Evolutionary conservation across 1,140 invertebrate species (phyloP).

Genomic region (Stegodyphus mimosarum): DNA sequence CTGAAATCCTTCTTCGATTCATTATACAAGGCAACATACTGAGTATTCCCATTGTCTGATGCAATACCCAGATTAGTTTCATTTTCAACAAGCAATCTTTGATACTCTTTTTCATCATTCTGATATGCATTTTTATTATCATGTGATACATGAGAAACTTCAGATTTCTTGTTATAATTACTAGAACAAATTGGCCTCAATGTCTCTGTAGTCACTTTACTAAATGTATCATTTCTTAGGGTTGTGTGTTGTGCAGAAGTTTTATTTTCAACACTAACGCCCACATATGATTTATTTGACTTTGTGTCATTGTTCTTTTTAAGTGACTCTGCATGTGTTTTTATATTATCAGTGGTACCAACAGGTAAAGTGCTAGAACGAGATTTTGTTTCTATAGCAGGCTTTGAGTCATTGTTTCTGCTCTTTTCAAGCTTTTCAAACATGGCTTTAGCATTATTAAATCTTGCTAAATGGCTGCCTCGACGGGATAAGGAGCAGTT

Average conservation of each 20-base stretch:
- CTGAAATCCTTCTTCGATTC: background rate
- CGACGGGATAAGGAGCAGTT: slow-evolving; percentile 71
- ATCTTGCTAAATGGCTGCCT: slow-evolving; percentile 89
- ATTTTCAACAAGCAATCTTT: background rate
- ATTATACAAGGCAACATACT: background rate
- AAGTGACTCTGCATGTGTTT: background rate
- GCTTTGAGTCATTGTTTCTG: slow-evolving; percentile 18
- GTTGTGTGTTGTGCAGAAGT: background rate
- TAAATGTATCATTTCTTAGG: slow-evolving; percentile 34
- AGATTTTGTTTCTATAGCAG: background rate
- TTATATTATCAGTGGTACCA: background rate
- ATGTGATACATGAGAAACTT: background rate
- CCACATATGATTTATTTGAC: background rate
- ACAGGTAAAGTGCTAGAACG: slow-evolving; percentile 23
- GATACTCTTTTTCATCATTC: slow-evolving; percentile 14
- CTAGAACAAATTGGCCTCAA: slow-evolving; percentile 4
- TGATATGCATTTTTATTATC: slow-evolving; percentile 29
- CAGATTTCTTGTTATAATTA: background rate
- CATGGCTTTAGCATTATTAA: slow-evolving; percentile 90
- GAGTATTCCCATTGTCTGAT: background rate
- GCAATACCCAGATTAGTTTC: background rate
- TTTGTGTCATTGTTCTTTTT: background rate
- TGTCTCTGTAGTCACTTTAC: slow-evolving; percentile 39
- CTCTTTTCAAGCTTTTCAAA: slow-evolving; percentile 86
- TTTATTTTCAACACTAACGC: background rate